phyloP scores from a whole-genome alignment of 2,797 vertebrate genomes.

The Propithecus deckenii region DNA sequence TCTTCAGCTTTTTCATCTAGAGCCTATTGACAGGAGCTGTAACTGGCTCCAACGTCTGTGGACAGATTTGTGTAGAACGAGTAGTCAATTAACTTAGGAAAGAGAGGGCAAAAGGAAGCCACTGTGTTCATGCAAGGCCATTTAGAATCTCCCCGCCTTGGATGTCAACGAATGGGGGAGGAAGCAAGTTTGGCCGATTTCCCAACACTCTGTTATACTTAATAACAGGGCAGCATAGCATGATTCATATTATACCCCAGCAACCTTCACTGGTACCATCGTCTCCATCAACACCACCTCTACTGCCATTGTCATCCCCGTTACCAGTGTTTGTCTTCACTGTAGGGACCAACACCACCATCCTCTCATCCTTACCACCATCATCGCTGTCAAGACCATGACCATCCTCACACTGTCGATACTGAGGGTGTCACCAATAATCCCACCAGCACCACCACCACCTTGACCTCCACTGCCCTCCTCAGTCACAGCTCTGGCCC shows the following conservation, averaged over 20 bases:
- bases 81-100: not conserved
- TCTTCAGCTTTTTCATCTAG: not conserved
- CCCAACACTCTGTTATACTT: not conserved
- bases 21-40: not conserved
- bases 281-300: not conserved
- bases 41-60: not conserved
- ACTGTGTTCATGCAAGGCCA: not conserved
- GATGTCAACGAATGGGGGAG: not conserved
- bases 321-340: not conserved
- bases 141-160: not conserved
- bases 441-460: not conserved
- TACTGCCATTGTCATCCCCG: rapidly evolving
- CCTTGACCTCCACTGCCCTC: not conserved
- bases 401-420: not conserved
- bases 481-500: not conserved
- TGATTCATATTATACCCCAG: not conserved
- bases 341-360: no score
- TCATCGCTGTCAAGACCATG: not conserved
- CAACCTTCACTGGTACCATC: not conserved
- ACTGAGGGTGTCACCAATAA: not conserved
- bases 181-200: not conserved
- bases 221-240: not conserved
- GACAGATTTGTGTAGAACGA: not conserved
- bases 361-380: no score
- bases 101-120: not conserved